These are phyloP conservation scores for Semaprochilodus insignis DNA, from an alignment of 2,797 vertebrate species.

Conservation along the genomic window DNA sequence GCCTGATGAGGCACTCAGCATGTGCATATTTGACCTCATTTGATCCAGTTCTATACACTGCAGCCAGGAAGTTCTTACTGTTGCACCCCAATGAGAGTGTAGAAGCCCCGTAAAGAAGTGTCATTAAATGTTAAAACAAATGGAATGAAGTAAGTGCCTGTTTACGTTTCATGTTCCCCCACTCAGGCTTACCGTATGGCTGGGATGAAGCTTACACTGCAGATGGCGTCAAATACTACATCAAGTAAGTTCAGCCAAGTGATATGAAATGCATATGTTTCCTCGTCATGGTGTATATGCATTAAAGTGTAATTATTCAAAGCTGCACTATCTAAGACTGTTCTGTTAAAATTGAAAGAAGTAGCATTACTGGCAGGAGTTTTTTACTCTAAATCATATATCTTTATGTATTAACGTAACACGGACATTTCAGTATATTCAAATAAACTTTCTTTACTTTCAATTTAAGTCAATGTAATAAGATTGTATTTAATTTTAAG, in stretches of 20 bases:
- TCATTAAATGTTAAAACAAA: slow-evolving; percentile 1
- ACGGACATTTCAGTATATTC: too few relatives aligned
- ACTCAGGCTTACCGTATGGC: slow-evolving; percentile 88
- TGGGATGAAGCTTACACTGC: slow-evolving; percentile 92
- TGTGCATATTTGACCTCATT: slow-evolving; percentile 13
- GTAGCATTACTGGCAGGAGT: too few relatives aligned
- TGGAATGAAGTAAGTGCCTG: background rate
- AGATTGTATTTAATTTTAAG: too few relatives aligned
- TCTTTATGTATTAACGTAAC: too few relatives aligned
- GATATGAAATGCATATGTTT: background rate
- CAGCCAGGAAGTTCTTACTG: slow-evolving; percentile 21
- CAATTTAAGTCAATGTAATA: too few relatives aligned
- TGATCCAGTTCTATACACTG: slow-evolving; percentile 2
- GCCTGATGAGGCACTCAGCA: background rate
- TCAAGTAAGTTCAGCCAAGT: slow-evolving; percentile 85
- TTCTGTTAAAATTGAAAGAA: too few relatives aligned
- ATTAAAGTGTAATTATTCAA: too few relatives aligned
- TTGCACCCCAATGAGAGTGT: background rate
- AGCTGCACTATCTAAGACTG: too few relatives aligned
- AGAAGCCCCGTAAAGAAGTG: slow-evolving; percentile 12
- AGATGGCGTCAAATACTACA: slow-evolving; percentile 91
- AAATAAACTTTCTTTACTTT: too few relatives aligned
- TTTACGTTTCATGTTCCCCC: slow-evolving; percentile 44
- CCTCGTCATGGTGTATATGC: background rate
- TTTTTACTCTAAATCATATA: too few relatives aligned